Percentiles rank a stretch among this genome's conserved stretches.
These are phyloP conservation scores for Drosophila pallidifrons DNA, from an alignment of 1,140 invertebrate species.

Conservation along the genomic window DNA sequence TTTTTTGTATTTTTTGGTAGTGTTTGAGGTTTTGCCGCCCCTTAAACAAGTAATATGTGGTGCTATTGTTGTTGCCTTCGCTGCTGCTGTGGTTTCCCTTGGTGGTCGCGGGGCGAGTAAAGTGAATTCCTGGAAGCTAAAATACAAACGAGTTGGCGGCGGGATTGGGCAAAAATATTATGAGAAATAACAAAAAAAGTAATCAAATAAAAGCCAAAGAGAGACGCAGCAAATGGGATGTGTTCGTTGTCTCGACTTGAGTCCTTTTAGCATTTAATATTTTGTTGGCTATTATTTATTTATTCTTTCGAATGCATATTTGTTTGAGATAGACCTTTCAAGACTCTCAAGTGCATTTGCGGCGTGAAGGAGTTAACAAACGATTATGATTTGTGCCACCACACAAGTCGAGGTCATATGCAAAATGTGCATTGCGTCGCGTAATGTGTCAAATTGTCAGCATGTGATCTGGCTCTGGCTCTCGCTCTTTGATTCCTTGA, in stretches of 20 bases:
- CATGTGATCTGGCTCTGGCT: constrained; percentile 30
- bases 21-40: constrained; percentile 78
- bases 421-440: constrained; percentile 21
- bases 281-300: constrained; percentile 60
- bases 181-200: constrained; percentile 75
- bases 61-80: constrained; percentile 26
- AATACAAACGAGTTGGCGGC: constrained; percentile 59
- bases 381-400: constrained; percentile 78
- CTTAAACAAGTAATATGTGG: constrained; percentile 43
- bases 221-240: too few relatives aligned
- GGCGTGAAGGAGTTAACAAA: constrained; percentile 73
- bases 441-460: constrained; percentile 76
- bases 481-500: constrained; percentile 5
- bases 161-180: constrained; percentile 70
- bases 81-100: constrained; percentile 1
- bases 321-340: constrained; percentile 31
- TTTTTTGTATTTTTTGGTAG: constrained; percentile 13
- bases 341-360: constrained; percentile 20
- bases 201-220: constrained; percentile 55
- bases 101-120: constrained; percentile 10
- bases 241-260: background rate
- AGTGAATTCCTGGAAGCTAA: constrained; percentile 63
- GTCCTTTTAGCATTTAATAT: constrained; percentile 48
- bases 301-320: constrained; percentile 39
- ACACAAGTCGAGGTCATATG: constrained; percentile 67